Conservation (phyloP, 2,797 vertebrate species). For the Pangasius sanitwongsei region DNA sequence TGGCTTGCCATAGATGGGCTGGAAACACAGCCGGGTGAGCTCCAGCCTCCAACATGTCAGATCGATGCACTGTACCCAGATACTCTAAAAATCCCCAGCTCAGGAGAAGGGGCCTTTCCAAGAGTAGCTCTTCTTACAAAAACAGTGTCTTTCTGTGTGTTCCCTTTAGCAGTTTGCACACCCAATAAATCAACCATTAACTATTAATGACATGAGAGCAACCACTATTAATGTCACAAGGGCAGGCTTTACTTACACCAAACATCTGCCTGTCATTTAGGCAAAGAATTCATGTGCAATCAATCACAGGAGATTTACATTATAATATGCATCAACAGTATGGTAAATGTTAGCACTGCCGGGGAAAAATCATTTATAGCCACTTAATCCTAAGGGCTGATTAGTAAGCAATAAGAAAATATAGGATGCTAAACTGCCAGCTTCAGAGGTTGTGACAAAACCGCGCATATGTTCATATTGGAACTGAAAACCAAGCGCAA, state of each 20-base stretch:
- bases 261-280: neutral
- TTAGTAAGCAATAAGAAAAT: neutral
- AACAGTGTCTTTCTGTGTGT: neutral
- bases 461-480: neutral
- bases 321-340: neutral
- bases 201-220: conserved; percentile 9
- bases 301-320: conserved; percentile 4
- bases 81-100: conserved; percentile 20
- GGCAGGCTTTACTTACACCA: conserved; percentile 8
- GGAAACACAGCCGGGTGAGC: conserved; percentile 50
- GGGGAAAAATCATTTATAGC: neutral
- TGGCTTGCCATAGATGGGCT: conserved; percentile 58
- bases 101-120: neutral
- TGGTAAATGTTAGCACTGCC: neutral
- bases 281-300: conserved; percentile 1
- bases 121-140: neutral
- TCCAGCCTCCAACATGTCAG: conserved; percentile 31
- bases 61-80: conserved; percentile 38
- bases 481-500: neutral
- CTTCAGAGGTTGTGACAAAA: neutral
- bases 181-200: conserved; percentile 43
- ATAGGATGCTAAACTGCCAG: too few species aligned
- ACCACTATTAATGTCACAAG: conserved; percentile 1
- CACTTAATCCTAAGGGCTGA: neutral
- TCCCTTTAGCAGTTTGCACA: neutral